phyloP scores from a whole-genome alignment of 2,888 invertebrate genomes.

The Acleris sparsana region DNA sequence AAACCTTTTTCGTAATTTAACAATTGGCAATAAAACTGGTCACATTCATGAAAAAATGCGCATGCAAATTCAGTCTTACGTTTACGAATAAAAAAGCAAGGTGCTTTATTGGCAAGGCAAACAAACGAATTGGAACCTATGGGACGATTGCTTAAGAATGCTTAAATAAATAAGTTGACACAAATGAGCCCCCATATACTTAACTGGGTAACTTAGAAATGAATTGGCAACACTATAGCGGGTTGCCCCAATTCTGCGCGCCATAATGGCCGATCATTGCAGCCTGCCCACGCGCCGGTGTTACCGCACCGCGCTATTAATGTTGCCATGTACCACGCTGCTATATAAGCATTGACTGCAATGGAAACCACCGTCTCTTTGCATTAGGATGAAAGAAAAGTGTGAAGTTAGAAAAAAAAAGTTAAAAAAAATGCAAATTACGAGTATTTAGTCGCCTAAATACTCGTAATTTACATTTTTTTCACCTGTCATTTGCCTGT shows the following conservation, averaged over 20 bases:
- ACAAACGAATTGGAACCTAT: too few relatives aligned
- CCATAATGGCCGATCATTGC: constrained; percentile 16
- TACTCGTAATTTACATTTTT: too few relatives aligned
- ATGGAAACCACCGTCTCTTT: too few relatives aligned
- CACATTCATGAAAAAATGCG: not conserved
- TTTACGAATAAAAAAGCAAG: too few relatives aligned
- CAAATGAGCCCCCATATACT: not conserved
- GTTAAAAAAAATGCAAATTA: too few relatives aligned
- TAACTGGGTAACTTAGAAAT: not conserved
- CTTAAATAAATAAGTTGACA: not conserved
- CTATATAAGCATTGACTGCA: not conserved
- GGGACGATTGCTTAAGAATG: too few relatives aligned
- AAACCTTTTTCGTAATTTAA: constrained; percentile 2
- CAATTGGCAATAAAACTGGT: constrained; percentile 9
- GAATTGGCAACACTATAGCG: constrained; percentile 13
- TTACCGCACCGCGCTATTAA: constrained; percentile 2
- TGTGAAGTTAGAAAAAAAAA: too few relatives aligned
- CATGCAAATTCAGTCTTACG: not conserved
- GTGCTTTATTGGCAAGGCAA: too few relatives aligned
- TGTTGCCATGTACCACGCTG: not conserved
- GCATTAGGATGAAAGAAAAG: too few relatives aligned
- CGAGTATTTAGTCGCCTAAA: too few relatives aligned
- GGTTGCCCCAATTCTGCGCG: constrained; percentile 12
- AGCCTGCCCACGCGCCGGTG: constrained; percentile 9
- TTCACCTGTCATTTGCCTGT: too few relatives aligned